These are phyloP conservation scores for Falcunculus frontatus DNA, from an alignment of 2,113 vertebrate genomes.

Conservation along the genomic window DNA sequence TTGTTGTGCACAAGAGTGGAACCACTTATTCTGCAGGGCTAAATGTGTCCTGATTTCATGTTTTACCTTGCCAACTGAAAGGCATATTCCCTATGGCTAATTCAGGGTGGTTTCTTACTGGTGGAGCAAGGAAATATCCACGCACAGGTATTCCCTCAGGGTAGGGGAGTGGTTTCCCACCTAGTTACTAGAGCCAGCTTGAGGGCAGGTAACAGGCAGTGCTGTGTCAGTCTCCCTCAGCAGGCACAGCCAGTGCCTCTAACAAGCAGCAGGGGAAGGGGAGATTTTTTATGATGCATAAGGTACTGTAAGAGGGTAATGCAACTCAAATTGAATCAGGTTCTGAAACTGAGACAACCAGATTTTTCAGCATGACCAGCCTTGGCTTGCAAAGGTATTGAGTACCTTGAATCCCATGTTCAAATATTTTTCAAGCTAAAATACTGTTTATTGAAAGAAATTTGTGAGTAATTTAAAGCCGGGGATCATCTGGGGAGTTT, in stretches of 20 bases:
- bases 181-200: neutral
- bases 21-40: neutral
- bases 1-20: neutral
- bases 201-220: neutral
- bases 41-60: neutral
- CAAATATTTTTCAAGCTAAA: neutral
- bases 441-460: neutral
- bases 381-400: neutral
- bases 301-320: neutral
- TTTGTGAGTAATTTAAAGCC: neutral
- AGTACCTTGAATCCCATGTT: neutral
- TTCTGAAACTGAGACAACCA: neutral
- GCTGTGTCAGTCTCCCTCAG: neutral
- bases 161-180: neutral
- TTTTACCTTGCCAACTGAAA: neutral
- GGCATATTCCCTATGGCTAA: neutral
- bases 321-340: neutral
- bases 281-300: neutral
- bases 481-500: neutral
- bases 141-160: rapidly evolving
- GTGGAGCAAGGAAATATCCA: neutral
- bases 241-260: neutral
- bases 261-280: neutral
- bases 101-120: neutral
- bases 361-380: neutral